These are phyloP conservation scores for Gymnocypris eckloni DNA, from an alignment of 2,797 vertebrate genomes.

Conservation along the genomic window DNA sequence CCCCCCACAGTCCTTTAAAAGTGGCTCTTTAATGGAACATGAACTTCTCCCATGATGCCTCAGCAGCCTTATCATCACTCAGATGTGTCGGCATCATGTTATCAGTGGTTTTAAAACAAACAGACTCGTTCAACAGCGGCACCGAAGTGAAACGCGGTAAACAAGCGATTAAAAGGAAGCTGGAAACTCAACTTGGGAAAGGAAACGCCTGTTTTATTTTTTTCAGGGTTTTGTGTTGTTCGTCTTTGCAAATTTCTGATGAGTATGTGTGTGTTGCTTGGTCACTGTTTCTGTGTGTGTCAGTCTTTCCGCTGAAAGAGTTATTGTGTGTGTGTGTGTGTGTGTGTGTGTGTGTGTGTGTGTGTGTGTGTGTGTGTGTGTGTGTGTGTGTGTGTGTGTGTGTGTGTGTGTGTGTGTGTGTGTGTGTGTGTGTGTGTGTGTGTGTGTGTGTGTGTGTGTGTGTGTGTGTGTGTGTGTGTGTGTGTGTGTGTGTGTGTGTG, in stretches of 20 bases:
- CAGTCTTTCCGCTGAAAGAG: constrained; percentile 5
- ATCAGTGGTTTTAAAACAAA: constrained; percentile 23
- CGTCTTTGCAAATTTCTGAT: constrained; percentile 12
- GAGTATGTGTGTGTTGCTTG: constrained; percentile 33
- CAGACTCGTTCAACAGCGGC: constrained; percentile 7
- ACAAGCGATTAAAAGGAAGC: constrained; percentile 14
- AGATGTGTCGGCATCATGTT: background rate
- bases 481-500: constrained; percentile 66
- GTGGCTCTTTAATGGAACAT: constrained; percentile 26
- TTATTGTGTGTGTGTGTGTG: constrained; percentile 38
- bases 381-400: constrained; percentile 11
- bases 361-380: constrained; percentile 9
- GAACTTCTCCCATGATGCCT: constrained; percentile 32
- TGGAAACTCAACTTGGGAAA: background rate
- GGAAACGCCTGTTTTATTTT: background rate
- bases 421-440: constrained; percentile 56
- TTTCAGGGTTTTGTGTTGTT: background rate
- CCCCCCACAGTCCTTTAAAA: background rate
- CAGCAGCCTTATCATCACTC: constrained; percentile 27
- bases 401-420: constrained; percentile 23
- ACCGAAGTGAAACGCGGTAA: background rate
- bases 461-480: constrained; percentile 46
- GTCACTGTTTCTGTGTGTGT: constrained; percentile 33
- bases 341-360: constrained; percentile 49
- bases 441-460: constrained; percentile 51